Evolutionary conservation across 2,888 invertebrate genomes (phyloP).

Genomic region (Mayetiola destructor): DNA sequence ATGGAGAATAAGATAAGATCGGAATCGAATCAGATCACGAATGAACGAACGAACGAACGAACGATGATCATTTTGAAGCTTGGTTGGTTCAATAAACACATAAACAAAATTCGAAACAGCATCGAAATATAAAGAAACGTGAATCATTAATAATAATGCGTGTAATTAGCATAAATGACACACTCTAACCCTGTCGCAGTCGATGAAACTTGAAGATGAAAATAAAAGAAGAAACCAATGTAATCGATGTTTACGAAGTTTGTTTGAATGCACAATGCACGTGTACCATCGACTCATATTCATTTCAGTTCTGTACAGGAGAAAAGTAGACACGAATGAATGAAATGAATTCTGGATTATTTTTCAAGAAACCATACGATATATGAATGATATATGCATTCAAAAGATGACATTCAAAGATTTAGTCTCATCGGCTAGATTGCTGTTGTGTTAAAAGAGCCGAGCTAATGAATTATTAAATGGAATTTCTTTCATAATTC

Average conservation of each 20-base stretch:
- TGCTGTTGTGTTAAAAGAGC: too few species aligned
- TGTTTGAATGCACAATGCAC: neutral
- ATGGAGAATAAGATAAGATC: neutral
- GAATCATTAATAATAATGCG: conserved; percentile 8
- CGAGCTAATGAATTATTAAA: too few species aligned
- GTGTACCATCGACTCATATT: neutral
- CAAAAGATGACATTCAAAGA: neutral
- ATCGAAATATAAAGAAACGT: neutral
- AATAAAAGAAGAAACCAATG: neutral
- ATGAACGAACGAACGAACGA: too few species aligned
- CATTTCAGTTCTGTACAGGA: too few species aligned
- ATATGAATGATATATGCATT: conserved; percentile 10
- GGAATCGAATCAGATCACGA: neutral
- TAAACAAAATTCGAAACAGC: neutral
- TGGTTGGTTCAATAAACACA: too few species aligned
- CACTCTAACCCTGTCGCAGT: neutral
- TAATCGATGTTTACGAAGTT: too few species aligned
- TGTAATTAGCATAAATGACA: conserved; percentile 11
- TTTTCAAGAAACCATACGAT: too few species aligned
- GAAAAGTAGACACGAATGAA: too few species aligned
- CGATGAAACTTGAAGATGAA: neutral
- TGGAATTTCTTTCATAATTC: too few species aligned
- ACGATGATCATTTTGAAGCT: too few species aligned
- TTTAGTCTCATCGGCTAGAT: neutral
- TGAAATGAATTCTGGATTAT: too few species aligned